Evolutionary conservation across 92 coral and sea anemone species (phyloP), one percentile per base, ranked within the genome.

Genomic region (Parazoanthus atlanticus): DNA sequence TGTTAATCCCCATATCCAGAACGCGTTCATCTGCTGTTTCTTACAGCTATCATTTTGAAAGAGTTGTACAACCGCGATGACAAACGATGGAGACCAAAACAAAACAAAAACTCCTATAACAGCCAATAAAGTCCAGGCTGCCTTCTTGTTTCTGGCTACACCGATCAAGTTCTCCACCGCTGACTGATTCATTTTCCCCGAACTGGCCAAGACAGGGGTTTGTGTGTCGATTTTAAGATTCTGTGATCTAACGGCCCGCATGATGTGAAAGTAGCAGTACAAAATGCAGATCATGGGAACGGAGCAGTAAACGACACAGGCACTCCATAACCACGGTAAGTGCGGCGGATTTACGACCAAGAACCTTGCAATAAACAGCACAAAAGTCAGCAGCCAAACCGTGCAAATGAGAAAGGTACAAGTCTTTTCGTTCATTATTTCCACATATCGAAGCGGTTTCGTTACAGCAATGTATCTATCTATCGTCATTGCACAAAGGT

Each of bases 391-490:
- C 52, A 72, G 46, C 93, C 93, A 91, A 32, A 79, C 86, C 3
- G 85, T 84, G 61, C 43, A 10, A 43, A 91, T 70, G 41, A 88
- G 36, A 23, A 49, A 15, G n/a, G 54, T 26, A 36, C 84, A 82
- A 16, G 56, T 72, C 9, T 76, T 28, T 26, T 31, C 56, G 3
- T 91, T 91, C 30, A 91, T 70, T 7, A 69, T 11, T 16, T 30
- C 66, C 17, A 74, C 64, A 32, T 91, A 78, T 78, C 76, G 40
- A 23, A 88, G 77, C 2, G 88, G 76, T 43, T 25, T 88, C n/a
- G 88, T 84, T 19, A 91, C 79, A 12, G 91, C 91, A 25, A 91
- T 11, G 64, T 69, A 88, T 28, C 93, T 88, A 41, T 91, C 93
- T 12, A 91, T 4, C 17, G 91, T 88, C 70, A 91, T 87, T 7